phyloP scores from a whole-genome alignment of 2,797 vertebrate species.

The Hypotaenidia okinawae region DNA sequence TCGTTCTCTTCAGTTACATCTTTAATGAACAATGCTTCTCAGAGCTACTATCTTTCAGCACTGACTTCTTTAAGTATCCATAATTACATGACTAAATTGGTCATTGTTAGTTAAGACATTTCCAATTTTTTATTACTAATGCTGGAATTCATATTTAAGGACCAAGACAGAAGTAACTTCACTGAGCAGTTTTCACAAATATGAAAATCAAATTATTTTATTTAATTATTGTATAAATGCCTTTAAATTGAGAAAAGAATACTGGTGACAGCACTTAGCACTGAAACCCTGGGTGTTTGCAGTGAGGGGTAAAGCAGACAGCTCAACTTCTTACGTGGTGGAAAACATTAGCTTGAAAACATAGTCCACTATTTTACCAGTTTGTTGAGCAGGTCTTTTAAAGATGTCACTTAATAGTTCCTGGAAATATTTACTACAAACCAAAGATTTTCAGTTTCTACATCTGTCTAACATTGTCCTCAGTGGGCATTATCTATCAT shows the following conservation, averaged over 20 bases:
- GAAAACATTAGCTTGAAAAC: not conserved
- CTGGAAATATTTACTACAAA: not conserved
- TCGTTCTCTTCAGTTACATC: not conserved
- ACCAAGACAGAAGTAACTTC: not conserved
- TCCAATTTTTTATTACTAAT: not conserved
- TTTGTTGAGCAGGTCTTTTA: not conserved
- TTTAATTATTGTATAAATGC: not conserved
- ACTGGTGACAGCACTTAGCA: not conserved
- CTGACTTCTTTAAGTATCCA: not conserved
- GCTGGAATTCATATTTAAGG: not conserved
- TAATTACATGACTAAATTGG: not conserved
- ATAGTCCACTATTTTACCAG: accelerated
- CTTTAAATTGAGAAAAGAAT: not conserved
- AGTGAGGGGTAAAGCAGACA: not conserved
- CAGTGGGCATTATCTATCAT: not conserved
- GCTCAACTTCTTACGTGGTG: not conserved
- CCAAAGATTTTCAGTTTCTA: not conserved
- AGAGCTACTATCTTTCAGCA: not conserved
- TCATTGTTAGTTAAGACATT: not conserved
- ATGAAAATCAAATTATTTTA: not conserved
- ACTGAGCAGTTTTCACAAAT: not conserved
- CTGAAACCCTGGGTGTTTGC: not conserved
- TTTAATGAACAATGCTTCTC: not conserved
- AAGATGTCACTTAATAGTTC: not conserved
- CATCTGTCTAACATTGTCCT: not conserved